Evolutionary conservation across 2,113 vertebrate genomes (phyloP).

Genomic region (Orycteropus afer): DNA sequence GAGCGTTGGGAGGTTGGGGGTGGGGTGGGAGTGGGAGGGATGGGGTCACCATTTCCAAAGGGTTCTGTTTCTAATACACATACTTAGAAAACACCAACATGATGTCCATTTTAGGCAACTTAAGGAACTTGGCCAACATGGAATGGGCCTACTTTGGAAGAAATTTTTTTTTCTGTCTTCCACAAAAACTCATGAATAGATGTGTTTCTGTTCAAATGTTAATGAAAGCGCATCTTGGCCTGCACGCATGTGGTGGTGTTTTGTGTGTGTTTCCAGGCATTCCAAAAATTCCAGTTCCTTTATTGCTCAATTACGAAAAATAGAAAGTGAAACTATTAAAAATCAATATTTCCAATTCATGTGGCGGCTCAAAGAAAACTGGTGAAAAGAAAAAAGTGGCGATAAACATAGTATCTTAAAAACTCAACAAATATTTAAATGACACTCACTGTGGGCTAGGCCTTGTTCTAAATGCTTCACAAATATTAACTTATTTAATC

Average conservation of each 20-base stretch:
- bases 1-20: too few species aligned
- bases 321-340: conserved; percentile 57
- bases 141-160: background rate
- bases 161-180: background rate
- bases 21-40: rapidly evolving
- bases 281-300: conserved; percentile 24
- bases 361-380: conserved; percentile 40
- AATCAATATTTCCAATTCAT: conserved; percentile 55
- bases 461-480: background rate
- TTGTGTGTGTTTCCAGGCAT: background rate
- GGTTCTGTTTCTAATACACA: background rate
- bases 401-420: background rate
- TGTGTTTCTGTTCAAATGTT: background rate
- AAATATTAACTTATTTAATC: background rate
- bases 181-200: background rate
- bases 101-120: background rate
- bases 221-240: background rate
- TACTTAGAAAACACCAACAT: background rate
- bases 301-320: conserved; percentile 17
- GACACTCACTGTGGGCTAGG: too few species aligned
- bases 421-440: conserved; percentile 27
- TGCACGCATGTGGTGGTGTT: rapidly evolving
- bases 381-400: background rate
- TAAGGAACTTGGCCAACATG: background rate
- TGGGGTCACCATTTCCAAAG: background rate